Percentiles rank a stretch among this genome's conserved stretches.
phyloP scores from a whole-genome alignment of 2,888 invertebrate genomes.

The Parasteatoda lunata region DNA sequence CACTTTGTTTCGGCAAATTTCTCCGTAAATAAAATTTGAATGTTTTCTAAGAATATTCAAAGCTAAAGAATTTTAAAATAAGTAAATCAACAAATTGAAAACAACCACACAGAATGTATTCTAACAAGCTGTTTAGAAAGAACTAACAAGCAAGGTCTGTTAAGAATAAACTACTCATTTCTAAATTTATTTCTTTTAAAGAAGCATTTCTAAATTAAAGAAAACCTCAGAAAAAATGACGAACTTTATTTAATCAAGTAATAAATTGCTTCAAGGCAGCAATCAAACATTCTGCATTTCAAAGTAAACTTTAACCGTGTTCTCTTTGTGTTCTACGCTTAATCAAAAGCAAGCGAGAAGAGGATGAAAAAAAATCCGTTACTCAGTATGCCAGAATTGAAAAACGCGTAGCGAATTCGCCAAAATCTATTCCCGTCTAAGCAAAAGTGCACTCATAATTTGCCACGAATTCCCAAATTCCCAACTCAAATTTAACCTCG shows the following conservation, averaged over 20 bases:
- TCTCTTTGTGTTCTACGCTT: conserved; percentile 31
- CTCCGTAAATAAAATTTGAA: too few relatives aligned
- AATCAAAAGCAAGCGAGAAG: conserved; percentile 16
- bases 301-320: conserved; percentile 2
- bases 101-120: too few relatives aligned
- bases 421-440: background rate
- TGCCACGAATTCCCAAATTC: conserved; percentile 29
- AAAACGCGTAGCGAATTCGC: background rate
- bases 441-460: conserved; percentile 32
- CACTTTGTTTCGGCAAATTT: too few relatives aligned
- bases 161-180: too few relatives aligned
- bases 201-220: background rate
- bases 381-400: background rate
- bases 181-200: too few relatives aligned
- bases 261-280: conserved; percentile 13
- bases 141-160: too few relatives aligned
- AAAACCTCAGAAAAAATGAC: background rate
- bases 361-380: background rate
- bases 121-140: too few relatives aligned
- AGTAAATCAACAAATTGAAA: too few relatives aligned
- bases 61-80: too few relatives aligned
- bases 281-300: conserved; percentile 24
- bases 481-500: conserved; percentile 50
- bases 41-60: too few relatives aligned
- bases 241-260: conserved; percentile 21